phyloP scores from a whole-genome alignment of 1,140 invertebrate species.

The Melipona quadrifasciata region DNA sequence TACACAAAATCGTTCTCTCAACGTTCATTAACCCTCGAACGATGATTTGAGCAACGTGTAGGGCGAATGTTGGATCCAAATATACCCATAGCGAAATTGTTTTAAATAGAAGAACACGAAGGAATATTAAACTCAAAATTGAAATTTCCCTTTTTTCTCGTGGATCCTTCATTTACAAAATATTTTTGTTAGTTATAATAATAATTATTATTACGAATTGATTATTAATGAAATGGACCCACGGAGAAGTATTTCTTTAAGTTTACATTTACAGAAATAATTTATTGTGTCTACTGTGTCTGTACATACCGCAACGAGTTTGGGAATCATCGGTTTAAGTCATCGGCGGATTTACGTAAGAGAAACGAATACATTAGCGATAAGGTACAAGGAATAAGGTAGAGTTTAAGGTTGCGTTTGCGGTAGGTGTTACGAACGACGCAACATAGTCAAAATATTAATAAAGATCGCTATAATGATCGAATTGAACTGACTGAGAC shows the following conservation, averaged over 20 bases:
- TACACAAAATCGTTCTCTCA: not conserved
- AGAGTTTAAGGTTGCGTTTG: slow-evolving; percentile 34
- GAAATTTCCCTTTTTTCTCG: no score
- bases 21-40: no score
- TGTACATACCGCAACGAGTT: slow-evolving; percentile 10
- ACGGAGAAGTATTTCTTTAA: no score
- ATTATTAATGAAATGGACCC: no score
- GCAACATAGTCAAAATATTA: slow-evolving; percentile 18
- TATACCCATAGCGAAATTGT: no score
- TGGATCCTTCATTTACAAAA: no score
- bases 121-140: no score
- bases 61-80: no score
- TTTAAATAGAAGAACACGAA: no score
- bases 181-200: no score
- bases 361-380: not conserved
- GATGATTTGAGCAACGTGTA: no score
- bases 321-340: not conserved
- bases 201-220: no score
- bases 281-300: not conserved
- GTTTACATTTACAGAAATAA: not conserved
- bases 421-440: slow-evolving; percentile 30
- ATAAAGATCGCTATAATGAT: slow-evolving; percentile 6
- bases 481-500: slow-evolving; percentile 24
- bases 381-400: slow-evolving; percentile 18
- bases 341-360: not conserved